A percentile compares a stretch with the other conserved stretches of the same genome.
phyloP scores from a whole-genome alignment of 1,140 invertebrate genomes.

The Heliconius melpomene region DNA sequence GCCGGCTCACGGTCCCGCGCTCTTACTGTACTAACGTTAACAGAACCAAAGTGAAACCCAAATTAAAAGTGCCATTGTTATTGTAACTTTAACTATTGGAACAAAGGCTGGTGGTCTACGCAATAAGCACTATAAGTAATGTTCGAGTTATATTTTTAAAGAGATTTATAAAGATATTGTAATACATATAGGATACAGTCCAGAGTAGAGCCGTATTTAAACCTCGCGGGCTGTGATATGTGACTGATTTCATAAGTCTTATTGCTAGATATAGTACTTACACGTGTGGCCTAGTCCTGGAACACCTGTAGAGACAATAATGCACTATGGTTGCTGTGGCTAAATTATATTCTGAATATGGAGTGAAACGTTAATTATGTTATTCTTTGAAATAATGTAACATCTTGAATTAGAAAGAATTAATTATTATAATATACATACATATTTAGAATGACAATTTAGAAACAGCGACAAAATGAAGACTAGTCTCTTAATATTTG shows the following conservation, averaged over 20 bases:
- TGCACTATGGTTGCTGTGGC: conserved; percentile 16
- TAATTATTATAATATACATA: not conserved
- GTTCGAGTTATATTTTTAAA: conserved; percentile 12
- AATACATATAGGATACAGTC: conserved; percentile 44
- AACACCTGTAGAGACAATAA: conserved; percentile 8
- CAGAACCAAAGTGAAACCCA: not conserved
- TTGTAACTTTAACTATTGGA: not conserved
- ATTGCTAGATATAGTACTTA: conserved; percentile 51
- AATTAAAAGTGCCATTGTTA: not conserved
- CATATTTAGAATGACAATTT: conserved; percentile 19
- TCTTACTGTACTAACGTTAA: too few species aligned
- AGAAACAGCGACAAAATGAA: conserved; percentile 1
- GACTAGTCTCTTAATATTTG: not conserved
- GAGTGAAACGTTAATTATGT: not conserved
- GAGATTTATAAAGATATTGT: conserved; percentile 12
- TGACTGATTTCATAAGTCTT: conserved; percentile 63
- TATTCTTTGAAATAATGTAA: not conserved
- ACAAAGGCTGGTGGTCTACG: conserved; percentile 7
- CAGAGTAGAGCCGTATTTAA: conserved; percentile 44
- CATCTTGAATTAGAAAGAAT: not conserved
- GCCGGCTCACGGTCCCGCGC: conserved; percentile 15
- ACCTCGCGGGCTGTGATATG: conserved; percentile 62
- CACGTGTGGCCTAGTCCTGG: conserved; percentile 30
- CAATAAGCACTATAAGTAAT: conserved; percentile 5
- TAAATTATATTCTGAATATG: conserved; percentile 18